Percentiles rank a stretch among this genome's conserved stretches.
These are phyloP conservation scores for Drosophila paranaensis DNA, from an alignment of 2,888 invertebrate species.

Conservation along the genomic window DNA sequence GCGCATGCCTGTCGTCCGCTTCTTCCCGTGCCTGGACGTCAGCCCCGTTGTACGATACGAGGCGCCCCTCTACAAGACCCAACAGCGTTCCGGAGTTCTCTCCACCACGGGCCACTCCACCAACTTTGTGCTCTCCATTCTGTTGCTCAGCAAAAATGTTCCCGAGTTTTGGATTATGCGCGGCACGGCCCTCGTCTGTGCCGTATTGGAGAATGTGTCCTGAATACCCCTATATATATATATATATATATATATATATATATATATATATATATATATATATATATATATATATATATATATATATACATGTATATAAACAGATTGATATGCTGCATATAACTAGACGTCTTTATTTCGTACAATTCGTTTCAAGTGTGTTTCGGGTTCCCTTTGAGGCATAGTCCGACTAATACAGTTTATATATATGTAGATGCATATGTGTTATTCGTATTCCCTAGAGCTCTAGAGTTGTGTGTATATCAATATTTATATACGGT, in stretches of 20 bases:
- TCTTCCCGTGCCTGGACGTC: conserved; percentile 82
- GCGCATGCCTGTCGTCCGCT: conserved; percentile 81
- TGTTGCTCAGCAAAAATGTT: conserved; percentile 88
- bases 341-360: conserved; percentile 61
- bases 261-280: neutral
- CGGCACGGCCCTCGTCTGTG: conserved; percentile 94
- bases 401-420: conserved; percentile 41
- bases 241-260: neutral
- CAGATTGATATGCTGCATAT: conserved; percentile 36
- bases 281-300: neutral
- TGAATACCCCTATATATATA: conserved; percentile 24
- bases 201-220: conserved; percentile 88
- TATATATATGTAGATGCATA: conserved; percentile 26
- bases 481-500: conserved; percentile 16
- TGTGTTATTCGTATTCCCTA: conserved; percentile 22
- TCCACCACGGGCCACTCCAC: conserved; percentile 97
- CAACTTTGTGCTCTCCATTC: conserved; percentile 93
- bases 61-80: conserved; percentile 95
- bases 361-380: conserved; percentile 46
- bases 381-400: conserved; percentile 34
- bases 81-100: conserved; percentile 92
- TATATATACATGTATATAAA: neutral
- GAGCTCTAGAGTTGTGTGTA: conserved; percentile 31
- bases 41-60: conserved; percentile 74
- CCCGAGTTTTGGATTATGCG: conserved; percentile 94